Percentiles rank a stretch among this genome's conserved stretches.
phyloP scores from a whole-genome alignment of 64 coral and sea anemone genomes.

The Actinia equina region DNA sequence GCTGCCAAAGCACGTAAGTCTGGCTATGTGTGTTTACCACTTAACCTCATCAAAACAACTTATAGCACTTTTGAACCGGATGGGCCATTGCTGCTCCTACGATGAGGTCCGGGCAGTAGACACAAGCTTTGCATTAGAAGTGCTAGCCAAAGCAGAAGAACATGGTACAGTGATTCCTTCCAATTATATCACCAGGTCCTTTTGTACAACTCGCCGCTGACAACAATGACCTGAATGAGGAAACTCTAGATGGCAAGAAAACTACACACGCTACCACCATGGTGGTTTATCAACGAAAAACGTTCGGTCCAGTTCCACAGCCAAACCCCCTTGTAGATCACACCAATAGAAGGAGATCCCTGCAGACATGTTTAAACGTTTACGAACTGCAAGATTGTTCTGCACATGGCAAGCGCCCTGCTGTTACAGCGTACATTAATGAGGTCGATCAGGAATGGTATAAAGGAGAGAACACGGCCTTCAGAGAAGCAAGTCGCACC shows the following conservation, averaged over 20 bases:
- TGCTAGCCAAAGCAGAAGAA: no score
- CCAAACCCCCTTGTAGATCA: no score
- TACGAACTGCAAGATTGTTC: no score
- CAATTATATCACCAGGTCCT: constrained; percentile 16
- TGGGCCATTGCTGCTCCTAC: constrained; percentile 35
- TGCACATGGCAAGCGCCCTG: no score
- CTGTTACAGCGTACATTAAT: no score
- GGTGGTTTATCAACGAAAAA: constrained; percentile 42
- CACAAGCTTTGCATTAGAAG: constrained; percentile 77
- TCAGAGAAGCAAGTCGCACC: neutral
- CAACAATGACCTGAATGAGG: constrained; percentile 51
- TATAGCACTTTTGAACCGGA: constrained; percentile 20
- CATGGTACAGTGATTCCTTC: constrained; percentile 54
- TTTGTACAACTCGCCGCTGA: constrained; percentile 45
- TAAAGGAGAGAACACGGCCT: neutral
- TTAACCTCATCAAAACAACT: no score
- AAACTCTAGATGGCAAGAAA: constrained; percentile 54
- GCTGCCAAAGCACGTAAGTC: no score
- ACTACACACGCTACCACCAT: no score
- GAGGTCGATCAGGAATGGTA: no score
- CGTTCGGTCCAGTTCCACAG: no score
- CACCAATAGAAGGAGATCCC: no score
- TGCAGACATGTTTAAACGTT: neutral
- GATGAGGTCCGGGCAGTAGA: constrained; percentile 37
- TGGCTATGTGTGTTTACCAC: no score